A percentile compares a stretch with the other conserved stretches of the same genome.
Evolutionary conservation across 2,113 vertebrate genomes (phyloP).

Genomic region (Spermophilus dauricus): DNA sequence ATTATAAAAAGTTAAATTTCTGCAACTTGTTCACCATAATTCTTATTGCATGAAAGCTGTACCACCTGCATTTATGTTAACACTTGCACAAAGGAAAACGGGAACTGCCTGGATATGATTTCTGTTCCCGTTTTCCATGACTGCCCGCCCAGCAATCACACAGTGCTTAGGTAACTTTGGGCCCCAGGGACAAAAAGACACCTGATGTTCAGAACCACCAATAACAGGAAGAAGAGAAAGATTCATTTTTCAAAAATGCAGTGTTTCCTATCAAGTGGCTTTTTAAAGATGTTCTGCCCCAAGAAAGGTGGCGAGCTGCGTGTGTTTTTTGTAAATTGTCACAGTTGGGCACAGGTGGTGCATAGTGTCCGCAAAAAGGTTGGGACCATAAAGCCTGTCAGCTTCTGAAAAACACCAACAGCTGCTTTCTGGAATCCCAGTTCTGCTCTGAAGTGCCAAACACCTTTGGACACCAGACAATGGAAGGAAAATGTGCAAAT

Average conservation of each 20-base stretch:
- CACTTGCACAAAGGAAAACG: conserved; percentile 87
- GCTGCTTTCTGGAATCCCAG: conserved; percentile 89
- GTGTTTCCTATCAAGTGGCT: background rate
- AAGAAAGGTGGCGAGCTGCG: background rate
- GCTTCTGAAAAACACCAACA: conserved; percentile 88
- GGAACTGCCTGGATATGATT: conserved; percentile 84
- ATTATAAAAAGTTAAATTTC: conserved; percentile 87
- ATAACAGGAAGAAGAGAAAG: background rate
- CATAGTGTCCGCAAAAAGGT: background rate
- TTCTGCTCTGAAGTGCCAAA: conserved; percentile 82
- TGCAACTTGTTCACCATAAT: conserved; percentile 76
- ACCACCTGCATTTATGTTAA: conserved; percentile 79
- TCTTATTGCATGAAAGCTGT: conserved; percentile 77
- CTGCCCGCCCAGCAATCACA: too few species aligned
- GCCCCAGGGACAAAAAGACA: fast-evolving
- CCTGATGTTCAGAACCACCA: background rate
- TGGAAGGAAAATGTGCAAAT: background rate
- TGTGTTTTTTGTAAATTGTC: background rate
- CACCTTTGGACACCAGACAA: background rate
- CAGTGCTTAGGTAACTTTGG: background rate
- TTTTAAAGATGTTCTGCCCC: background rate
- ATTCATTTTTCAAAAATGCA: background rate
- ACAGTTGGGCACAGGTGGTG: background rate
- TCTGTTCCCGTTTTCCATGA: conserved; percentile 84
- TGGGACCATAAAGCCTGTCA: too few species aligned